Conservation (phyloP, 2,888 invertebrate species). For the Trachelus tabidus region DNA sequence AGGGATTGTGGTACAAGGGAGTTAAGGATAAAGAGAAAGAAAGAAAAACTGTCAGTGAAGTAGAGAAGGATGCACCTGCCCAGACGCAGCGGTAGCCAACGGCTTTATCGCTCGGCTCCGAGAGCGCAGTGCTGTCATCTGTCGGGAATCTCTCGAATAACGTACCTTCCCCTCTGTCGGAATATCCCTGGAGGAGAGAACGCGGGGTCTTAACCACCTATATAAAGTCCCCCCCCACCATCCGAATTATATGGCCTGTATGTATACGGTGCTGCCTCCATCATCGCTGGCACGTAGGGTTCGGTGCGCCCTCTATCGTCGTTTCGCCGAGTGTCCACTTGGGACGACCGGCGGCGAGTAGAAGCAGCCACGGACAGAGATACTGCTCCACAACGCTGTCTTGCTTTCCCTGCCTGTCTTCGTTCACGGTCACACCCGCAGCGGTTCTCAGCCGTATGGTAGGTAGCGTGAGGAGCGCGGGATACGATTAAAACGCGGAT, state of each 20-base stretch:
- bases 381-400: constrained; percentile 55
- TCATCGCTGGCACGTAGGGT: not conserved
- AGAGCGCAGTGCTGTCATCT: constrained; percentile 62
- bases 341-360: constrained; percentile 26
- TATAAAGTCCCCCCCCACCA: not conserved
- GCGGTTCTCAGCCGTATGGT: constrained; percentile 46
- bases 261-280: not conserved
- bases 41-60: too few species aligned
- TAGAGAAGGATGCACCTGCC: too few species aligned
- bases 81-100: too few species aligned
- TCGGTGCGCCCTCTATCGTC: not conserved
- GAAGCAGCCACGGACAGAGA: constrained; percentile 45
- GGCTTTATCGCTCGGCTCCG: constrained; percentile 3
- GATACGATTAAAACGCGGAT: too few species aligned
- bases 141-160: constrained; percentile 58
- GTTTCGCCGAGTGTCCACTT: constrained; percentile 14
- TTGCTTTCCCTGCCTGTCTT: constrained; percentile 60
- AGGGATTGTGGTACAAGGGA: not conserved
- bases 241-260: too few species aligned
- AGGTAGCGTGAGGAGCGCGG: not conserved
- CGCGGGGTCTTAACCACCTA: not conserved
- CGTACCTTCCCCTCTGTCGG: constrained; percentile 28
- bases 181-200: not conserved
- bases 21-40: not conserved
- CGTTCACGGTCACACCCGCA: constrained; percentile 65